Evolutionary conservation across 2,888 invertebrate genomes (phyloP), one percentile per base, ranked within the genome.

Genomic region (Lithophane semibrunnea): DNA sequence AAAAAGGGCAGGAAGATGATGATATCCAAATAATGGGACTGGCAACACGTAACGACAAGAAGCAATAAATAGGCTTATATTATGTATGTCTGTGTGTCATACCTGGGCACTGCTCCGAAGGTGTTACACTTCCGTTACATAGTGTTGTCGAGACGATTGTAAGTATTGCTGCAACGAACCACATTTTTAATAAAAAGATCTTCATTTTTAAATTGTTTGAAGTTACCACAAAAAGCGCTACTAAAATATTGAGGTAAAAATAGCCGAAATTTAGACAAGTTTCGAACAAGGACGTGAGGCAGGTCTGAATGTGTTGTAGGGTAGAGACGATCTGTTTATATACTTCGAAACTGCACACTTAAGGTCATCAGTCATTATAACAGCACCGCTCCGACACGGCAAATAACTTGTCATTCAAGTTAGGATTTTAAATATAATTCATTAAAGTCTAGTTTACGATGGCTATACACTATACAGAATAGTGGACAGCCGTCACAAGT

Each of bases 101-200:
- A 93, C 93, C 91, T 75, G 84, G 73, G 80, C 93, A 93, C 87
- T 93, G 93, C 76, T 88, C 83, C 16, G 87, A 75, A 5, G 92
- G 92, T 4, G 90, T 90, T 12, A 80, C 71, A 37, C 85, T 79
- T 9, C 54, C 63, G 60, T 86, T 69, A 72, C 75, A 83, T 69
- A 84, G 82, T 29, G 73, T 52, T 21, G 60, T 16, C 61, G 37
- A 56, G 9, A 66, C 61, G 29, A 69, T 65, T 52, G 81, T 60
- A n/a, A 82, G 10, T 52, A 70, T 52, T 56, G 52, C 73, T n/a
- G 64, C n/a, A 56, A 73, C 56, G 7, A 63, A 70, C 69, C 77
- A 73, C 61, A 73, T 37, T 68, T 76, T 73, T 16, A 61, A 66
- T 16, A 61, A 66, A 60, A 63, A 58, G 10, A 73, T 65, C 12